Evolutionary conservation across 2,113 vertebrate species (phyloP).

Genomic region (Callorhinus ursinus): DNA sequence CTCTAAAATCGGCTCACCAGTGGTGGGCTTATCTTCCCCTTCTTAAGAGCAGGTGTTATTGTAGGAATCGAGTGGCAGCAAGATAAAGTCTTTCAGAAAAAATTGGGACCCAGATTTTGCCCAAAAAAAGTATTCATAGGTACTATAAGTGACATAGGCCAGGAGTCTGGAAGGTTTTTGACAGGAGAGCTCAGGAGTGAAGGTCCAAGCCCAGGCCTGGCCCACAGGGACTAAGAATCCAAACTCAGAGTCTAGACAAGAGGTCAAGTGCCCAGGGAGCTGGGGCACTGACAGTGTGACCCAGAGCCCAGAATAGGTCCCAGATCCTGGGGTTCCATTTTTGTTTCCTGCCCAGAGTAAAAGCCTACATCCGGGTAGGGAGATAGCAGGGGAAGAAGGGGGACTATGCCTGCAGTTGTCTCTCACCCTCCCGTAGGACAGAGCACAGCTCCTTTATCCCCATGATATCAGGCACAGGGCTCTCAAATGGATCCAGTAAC

Average conservation of each 20-base stretch:
- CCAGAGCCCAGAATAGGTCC: background rate
- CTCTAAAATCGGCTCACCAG: background rate
- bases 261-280: background rate
- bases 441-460: background rate
- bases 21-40: background rate
- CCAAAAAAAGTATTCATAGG: background rate
- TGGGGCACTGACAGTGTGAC: background rate
- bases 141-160: background rate
- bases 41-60: background rate
- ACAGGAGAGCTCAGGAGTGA: background rate
- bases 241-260: background rate
- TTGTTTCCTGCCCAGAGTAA: background rate
- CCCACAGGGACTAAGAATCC: background rate
- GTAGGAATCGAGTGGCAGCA: background rate
- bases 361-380: background rate
- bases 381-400: background rate
- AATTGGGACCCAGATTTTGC: background rate
- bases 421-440: background rate
- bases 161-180: background rate
- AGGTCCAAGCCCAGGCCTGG: background rate
- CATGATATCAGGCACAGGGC: background rate
- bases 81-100: conserved; percentile 1
- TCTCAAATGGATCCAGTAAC: background rate
- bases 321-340: background rate
- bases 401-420: background rate